Evolutionary conservation across 2,888 invertebrate species (phyloP).

Genomic region (Lomographa bimaculata): DNA sequence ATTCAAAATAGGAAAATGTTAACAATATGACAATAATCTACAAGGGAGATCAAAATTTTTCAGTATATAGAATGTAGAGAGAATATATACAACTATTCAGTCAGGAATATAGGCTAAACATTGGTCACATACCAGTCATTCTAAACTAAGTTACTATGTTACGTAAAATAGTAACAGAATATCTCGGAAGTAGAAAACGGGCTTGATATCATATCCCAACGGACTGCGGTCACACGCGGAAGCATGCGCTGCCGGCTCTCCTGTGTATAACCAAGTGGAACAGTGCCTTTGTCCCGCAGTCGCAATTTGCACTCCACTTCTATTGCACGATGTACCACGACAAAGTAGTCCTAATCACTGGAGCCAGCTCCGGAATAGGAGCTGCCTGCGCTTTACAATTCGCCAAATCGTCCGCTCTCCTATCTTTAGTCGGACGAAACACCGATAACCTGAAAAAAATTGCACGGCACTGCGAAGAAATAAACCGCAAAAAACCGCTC

Average conservation of each 20-base stretch:
- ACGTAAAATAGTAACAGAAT: slow-evolving; percentile 34
- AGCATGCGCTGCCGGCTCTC: slow-evolving; percentile 31
- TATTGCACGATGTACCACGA: slow-evolving; percentile 50
- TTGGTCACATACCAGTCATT: too few species aligned
- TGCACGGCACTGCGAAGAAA: slow-evolving; percentile 50
- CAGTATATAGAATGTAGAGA: too few species aligned
- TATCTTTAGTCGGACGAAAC: slow-evolving; percentile 61
- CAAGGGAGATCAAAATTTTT: too few species aligned
- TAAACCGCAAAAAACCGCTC: slow-evolving; percentile 50
- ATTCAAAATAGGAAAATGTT: too few species aligned
- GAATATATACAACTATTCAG: too few species aligned
- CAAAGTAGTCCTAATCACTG: slow-evolving; percentile 69
- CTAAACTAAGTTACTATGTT: too few species aligned
- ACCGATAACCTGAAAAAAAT: slow-evolving; percentile 52
- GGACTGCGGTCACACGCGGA: slow-evolving; percentile 46
- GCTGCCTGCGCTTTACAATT: slow-evolving; percentile 60
- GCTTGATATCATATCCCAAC: slow-evolving; percentile 34
- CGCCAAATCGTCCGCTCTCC: slow-evolving; percentile 53
- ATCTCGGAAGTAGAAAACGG: slow-evolving; percentile 36
- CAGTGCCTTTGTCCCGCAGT: slow-evolving; percentile 34
- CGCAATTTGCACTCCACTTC: slow-evolving; percentile 32
- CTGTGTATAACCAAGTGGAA: slow-evolving; percentile 35
- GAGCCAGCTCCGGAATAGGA: slow-evolving; percentile 70
- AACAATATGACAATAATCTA: too few species aligned
- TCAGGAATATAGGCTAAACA: too few species aligned